phyloP scores from a whole-genome alignment of 2,888 invertebrate species.

The Sphinx pinastri region DNA sequence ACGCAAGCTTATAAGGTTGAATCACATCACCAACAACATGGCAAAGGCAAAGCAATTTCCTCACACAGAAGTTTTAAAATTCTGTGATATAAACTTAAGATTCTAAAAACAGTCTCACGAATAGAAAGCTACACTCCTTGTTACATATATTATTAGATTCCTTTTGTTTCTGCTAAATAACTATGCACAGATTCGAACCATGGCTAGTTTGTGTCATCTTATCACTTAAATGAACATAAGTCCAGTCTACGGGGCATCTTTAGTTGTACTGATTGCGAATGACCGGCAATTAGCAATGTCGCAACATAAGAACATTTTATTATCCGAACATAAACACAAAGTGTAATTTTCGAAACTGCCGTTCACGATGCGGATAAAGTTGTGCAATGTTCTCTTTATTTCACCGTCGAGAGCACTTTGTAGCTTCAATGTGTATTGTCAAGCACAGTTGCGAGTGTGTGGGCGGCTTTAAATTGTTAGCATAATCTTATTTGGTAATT shows the following conservation, averaged over 20 bases:
- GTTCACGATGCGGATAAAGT: constrained; percentile 7
- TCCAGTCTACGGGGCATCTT: background rate
- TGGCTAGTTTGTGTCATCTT: too few relatives aligned
- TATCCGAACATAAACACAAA: constrained; percentile 2
- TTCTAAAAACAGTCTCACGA: too few relatives aligned
- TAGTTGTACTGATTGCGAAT: background rate
- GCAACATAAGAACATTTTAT: background rate
- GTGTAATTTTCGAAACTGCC: background rate
- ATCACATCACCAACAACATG: too few relatives aligned
- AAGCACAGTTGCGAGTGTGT: background rate
- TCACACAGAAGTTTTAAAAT: too few relatives aligned
- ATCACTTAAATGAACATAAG: too few relatives aligned
- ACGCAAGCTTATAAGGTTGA: too few relatives aligned
- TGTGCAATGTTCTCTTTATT: constrained; percentile 17
- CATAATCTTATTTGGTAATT: background rate
- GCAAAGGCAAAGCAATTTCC: too few relatives aligned
- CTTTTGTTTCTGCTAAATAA: too few relatives aligned
- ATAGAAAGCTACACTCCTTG: too few relatives aligned
- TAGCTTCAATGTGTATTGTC: constrained; percentile 4
- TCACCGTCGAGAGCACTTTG: background rate
- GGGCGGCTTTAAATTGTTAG: constrained; percentile 3
- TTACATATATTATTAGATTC: too few relatives aligned
- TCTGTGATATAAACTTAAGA: too few relatives aligned
- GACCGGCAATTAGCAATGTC: background rate
- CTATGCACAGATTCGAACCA: too few relatives aligned